Evolutionary conservation across 2,113 vertebrate genomes (phyloP).

Genomic region (Agapornis roseicollis): DNA sequence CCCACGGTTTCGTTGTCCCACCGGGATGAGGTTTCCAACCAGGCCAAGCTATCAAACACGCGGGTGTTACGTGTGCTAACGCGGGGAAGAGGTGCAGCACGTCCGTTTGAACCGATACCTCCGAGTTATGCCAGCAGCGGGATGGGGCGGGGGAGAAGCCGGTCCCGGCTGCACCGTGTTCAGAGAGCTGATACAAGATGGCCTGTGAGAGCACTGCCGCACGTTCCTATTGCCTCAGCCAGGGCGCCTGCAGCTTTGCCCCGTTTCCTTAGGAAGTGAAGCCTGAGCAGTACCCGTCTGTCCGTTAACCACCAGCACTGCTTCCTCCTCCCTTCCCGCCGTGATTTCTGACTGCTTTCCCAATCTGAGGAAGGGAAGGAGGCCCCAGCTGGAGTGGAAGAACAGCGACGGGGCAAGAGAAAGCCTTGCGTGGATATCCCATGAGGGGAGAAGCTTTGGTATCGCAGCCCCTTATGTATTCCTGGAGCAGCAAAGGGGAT

Average conservation of each 20-base stretch:
- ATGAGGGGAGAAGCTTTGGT: not conserved
- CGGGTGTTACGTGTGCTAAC: not conserved
- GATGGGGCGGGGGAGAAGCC: not conserved
- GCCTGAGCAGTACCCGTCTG: not conserved
- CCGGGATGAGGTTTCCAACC: not conserved
- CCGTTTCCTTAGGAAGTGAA: not conserved
- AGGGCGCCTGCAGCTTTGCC: not conserved
- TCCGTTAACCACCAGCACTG: not conserved
- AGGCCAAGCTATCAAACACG: not conserved
- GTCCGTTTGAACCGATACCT: not conserved
- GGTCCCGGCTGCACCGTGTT: not conserved
- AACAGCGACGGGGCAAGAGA: not conserved
- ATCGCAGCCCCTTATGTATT: not conserved
- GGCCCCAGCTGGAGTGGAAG: not conserved
- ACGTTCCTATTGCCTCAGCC: not conserved
- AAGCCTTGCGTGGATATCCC: not conserved
- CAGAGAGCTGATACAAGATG: not conserved
- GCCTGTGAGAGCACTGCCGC: not conserved
- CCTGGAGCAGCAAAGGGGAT: not conserved
- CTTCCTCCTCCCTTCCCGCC: not conserved
- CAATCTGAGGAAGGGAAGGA: not conserved
- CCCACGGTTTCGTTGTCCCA: fast-evolving
- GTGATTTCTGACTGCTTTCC: not conserved
- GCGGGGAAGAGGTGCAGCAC: not conserved
- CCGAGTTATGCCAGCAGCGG: not conserved